A percentile compares a stretch with the other conserved stretches of the same genome.
Evolutionary conservation across 2,113 vertebrate species (phyloP).

Genomic region (Colius striatus): DNA sequence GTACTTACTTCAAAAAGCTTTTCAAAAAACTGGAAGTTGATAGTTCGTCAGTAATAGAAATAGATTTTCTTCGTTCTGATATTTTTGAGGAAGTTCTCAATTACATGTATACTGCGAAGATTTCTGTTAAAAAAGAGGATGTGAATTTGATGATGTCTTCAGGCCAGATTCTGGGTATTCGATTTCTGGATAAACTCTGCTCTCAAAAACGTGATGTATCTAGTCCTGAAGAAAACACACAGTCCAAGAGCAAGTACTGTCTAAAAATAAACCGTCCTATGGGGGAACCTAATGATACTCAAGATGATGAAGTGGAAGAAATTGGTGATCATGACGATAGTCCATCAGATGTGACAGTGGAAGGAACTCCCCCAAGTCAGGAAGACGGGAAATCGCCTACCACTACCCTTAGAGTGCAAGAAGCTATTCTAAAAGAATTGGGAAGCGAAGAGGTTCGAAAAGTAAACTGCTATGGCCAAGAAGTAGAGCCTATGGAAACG

Average conservation of each 20-base stretch:
- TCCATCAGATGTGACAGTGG: conserved; percentile 84
- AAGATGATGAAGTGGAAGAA: conserved; percentile 89
- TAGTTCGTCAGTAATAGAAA: conserved; percentile 94
- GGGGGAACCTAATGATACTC: conserved; percentile 80
- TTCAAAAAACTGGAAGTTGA: conserved; percentile 96
- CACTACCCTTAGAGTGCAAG: conserved; percentile 90
- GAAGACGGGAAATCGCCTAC: conserved; percentile 88
- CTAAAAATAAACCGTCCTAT: conserved; percentile 86
- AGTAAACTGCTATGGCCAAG: conserved; percentile 95
- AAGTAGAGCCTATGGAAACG: conserved; percentile 93
- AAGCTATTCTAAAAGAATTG: conserved; percentile 94
- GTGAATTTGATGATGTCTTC: conserved; percentile 99
- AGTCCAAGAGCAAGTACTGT: conserved; percentile 85
- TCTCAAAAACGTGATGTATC: conserved; percentile 95
- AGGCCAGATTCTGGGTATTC: conserved; percentile 95
- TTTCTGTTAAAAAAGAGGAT: conserved; percentile 95
- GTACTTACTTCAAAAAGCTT: conserved; percentile 97
- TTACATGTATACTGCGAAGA: conserved; percentile 98
- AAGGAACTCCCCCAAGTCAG: conserved; percentile 85
- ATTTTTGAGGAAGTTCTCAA: conserved; percentile 98
- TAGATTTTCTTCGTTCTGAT: conserved; percentile 95
- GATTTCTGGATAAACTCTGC: conserved; percentile 97
- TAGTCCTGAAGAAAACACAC: conserved; percentile 86
- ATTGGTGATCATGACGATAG: conserved; percentile 93
- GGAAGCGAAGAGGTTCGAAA: conserved; percentile 97